phyloP scores from a whole-genome alignment of 1,140 invertebrate species.

The Bacillus rossius region DNA sequence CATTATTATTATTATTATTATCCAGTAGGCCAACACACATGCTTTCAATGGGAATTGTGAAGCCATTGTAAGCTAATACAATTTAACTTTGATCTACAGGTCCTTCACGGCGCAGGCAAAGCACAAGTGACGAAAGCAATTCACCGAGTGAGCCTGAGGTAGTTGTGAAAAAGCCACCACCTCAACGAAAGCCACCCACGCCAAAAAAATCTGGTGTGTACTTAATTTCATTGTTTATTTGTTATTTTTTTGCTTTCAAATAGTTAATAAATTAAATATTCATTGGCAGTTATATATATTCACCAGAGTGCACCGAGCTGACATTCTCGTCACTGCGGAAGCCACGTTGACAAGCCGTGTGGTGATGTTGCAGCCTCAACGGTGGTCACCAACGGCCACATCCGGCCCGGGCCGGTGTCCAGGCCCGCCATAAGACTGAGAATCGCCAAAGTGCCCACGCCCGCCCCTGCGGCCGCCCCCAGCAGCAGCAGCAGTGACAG shows the following conservation, averaged over 20 bases:
- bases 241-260: no score
- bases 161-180: not conserved
- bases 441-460: conserved; percentile 16
- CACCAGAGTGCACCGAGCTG: no score
- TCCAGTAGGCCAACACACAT: no score
- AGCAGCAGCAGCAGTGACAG: not conserved
- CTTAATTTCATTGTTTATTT: not conserved
- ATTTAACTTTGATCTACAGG: not conserved
- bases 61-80: no score
- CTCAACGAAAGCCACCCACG: not conserved
- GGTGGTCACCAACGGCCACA: conserved; percentile 39
- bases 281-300: no score
- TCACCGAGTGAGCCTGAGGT: conserved; percentile 4
- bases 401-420: conserved; percentile 25
- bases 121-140: not conserved
- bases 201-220: not conserved
- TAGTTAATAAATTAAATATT: no score
- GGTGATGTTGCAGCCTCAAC: conserved; percentile 37
- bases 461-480: not conserved
- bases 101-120: not conserved
- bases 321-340: no score
- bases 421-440: conserved; percentile 33
- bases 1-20: no score
- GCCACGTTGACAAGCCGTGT: not conserved
- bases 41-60: no score